These are phyloP conservation scores for Centropyge bicolor DNA, from an alignment of 2,797 vertebrate genomes.

Conservation along the genomic window DNA sequence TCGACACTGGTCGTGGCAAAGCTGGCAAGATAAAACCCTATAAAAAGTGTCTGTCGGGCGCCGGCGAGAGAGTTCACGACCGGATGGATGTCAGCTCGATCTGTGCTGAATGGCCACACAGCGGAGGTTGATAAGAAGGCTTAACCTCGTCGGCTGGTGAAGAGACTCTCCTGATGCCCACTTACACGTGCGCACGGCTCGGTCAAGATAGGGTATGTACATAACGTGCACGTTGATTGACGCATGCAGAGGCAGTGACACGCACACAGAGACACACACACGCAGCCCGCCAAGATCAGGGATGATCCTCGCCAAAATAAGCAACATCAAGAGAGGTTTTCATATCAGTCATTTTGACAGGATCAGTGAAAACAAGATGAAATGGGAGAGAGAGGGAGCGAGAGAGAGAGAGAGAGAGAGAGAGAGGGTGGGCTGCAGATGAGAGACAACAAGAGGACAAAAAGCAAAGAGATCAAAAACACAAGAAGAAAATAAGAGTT, in stretches of 20 bases:
- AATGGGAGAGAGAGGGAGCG: neutral
- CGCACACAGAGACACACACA: conserved; percentile 22
- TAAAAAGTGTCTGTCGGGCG: conserved; percentile 29
- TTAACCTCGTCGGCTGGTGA: conserved; percentile 36
- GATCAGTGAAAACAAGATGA: conserved; percentile 37
- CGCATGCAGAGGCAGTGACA: conserved; percentile 41
- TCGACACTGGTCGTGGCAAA: conserved; percentile 44
- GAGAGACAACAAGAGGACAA: conserved; percentile 42
- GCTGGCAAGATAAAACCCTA: conserved; percentile 62
- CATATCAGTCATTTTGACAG: conserved; percentile 55
- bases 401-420: neutral
- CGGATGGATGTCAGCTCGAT: conserved; percentile 64
- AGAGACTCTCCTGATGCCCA: conserved; percentile 50
- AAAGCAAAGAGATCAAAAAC: conserved; percentile 52
- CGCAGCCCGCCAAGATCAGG: conserved; percentile 17
- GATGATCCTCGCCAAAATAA: conserved; percentile 32
- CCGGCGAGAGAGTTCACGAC: conserved; percentile 46
- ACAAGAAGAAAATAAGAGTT: conserved; percentile 15
- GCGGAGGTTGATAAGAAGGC: conserved; percentile 60
- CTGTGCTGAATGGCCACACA: conserved; percentile 55
- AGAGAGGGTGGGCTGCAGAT: conserved; percentile 17
- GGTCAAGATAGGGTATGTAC: conserved; percentile 23
- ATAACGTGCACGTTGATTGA: neutral
- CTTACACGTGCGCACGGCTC: conserved; percentile 41
- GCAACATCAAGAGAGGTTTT: conserved; percentile 56